These are phyloP conservation scores for Pammene fasciana DNA, from an alignment of 2,888 invertebrate species.

Conservation along the genomic window DNA sequence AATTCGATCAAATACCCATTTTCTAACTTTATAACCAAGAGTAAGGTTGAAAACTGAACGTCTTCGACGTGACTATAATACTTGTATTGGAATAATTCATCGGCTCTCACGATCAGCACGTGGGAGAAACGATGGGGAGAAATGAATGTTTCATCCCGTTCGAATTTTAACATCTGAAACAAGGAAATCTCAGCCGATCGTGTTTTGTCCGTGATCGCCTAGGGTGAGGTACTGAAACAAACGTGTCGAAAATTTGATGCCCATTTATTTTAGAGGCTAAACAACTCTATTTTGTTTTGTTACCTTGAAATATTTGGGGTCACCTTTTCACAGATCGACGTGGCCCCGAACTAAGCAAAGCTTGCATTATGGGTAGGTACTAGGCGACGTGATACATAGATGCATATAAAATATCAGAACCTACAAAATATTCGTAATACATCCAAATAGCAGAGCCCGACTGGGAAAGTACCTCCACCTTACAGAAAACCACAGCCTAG, in stretches of 20 bases:
- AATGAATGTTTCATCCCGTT: constrained; percentile 39
- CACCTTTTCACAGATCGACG: too few species aligned
- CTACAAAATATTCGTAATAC: too few species aligned
- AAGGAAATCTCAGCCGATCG: constrained; percentile 32
- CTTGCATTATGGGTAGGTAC: too few species aligned
- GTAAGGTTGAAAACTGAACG: background rate
- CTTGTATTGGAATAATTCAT: constrained; percentile 37
- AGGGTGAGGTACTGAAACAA: background rate
- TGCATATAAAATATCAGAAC: too few species aligned
- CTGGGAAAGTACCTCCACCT: too few species aligned
- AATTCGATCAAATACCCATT: background rate
- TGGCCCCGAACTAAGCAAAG: too few species aligned
- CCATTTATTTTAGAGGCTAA: background rate
- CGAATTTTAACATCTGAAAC: constrained; percentile 41
- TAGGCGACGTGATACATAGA: too few species aligned
- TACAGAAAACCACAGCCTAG: too few species aligned
- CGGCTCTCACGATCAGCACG: constrained; percentile 37
- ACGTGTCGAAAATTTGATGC: background rate
- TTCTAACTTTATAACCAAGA: background rate
- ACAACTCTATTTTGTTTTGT: too few species aligned
- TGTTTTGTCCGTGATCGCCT: constrained; percentile 29
- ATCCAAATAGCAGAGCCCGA: too few species aligned
- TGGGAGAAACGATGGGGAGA: constrained; percentile 39
- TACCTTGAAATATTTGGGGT: too few species aligned
- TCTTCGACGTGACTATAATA: constrained; percentile 11